Percentiles rank a stretch among this genome's conserved stretches.
phyloP scores from a whole-genome alignment of 2,113 vertebrate genomes.

The Otocyon megalotis region DNA sequence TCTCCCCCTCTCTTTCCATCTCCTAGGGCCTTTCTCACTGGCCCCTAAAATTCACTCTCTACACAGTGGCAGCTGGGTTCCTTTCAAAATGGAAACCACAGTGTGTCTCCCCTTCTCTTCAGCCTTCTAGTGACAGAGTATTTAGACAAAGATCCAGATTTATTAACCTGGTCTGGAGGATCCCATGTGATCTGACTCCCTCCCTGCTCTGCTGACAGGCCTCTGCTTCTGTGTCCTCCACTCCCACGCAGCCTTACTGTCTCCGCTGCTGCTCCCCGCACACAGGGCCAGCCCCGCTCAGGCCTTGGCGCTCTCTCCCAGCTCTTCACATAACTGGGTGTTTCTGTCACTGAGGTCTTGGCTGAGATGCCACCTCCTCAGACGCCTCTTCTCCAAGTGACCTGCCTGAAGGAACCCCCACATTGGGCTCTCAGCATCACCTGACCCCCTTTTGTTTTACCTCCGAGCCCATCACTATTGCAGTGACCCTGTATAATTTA shows the following conservation, averaged over 20 bases:
- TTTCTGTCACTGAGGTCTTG: not conserved
- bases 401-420: not conserved
- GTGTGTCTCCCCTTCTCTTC: not conserved
- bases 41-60: not conserved
- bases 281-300: accelerated
- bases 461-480: accelerated
- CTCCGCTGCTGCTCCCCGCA: not conserved
- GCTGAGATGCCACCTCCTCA: not conserved
- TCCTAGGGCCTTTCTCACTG: not conserved
- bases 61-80: not conserved
- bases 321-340: not conserved
- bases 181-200: not conserved
- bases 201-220: not conserved
- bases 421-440: accelerated
- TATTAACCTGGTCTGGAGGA: accelerated
- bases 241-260: accelerated
- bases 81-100: not conserved
- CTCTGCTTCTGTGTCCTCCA: not conserved
- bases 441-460: not conserved
- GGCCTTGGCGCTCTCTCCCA: accelerated
- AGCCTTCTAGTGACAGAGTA: not conserved
- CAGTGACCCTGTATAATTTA: not conserved
- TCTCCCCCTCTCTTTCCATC: too few species aligned
- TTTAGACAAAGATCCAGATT: not conserved
- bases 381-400: not conserved